Conservation (phyloP, 2,113 vertebrate species). For the Ptilonorhynchus violaceus region DNA sequence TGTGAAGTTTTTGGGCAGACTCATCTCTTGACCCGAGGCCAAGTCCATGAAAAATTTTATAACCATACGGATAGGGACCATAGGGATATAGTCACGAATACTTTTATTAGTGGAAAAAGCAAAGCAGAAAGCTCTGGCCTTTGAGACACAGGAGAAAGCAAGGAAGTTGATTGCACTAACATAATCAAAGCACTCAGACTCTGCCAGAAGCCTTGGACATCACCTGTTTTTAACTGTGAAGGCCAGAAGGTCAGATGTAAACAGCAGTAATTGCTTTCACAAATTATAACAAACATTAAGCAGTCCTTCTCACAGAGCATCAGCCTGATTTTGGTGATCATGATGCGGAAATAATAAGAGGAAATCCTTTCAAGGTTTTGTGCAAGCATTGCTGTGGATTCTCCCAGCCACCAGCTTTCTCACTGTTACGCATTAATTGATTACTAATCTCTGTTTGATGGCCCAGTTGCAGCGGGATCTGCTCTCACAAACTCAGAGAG, state of each 20-base stretch:
- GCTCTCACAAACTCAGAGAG: neutral
- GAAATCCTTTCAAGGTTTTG: conserved; percentile 12
- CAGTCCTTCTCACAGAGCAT: neutral
- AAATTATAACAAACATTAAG: neutral
- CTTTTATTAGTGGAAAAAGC: neutral
- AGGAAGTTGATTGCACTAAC: neutral
- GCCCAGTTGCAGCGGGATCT: neutral
- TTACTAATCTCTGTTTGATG: neutral
- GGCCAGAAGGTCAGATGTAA: neutral
- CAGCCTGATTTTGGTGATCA: neutral
- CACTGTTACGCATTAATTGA: neutral
- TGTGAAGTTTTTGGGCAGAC: neutral
- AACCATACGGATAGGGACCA: neutral
- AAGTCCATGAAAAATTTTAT: neutral
- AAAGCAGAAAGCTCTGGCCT: neutral
- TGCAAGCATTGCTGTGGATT: neutral
- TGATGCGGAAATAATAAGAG: neutral
- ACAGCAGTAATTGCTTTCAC: conserved; percentile 1
- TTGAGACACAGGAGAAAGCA: neutral
- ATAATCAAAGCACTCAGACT: neutral
- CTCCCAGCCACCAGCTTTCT: neutral
- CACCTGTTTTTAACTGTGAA: conserved; percentile 2
- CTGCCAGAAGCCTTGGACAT: conserved; percentile 17
- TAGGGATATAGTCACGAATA: neutral
- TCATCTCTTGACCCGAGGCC: neutral